Evolutionary conservation across 1,140 invertebrate genomes (phyloP).

Genomic region (Orius insidiosus): DNA sequence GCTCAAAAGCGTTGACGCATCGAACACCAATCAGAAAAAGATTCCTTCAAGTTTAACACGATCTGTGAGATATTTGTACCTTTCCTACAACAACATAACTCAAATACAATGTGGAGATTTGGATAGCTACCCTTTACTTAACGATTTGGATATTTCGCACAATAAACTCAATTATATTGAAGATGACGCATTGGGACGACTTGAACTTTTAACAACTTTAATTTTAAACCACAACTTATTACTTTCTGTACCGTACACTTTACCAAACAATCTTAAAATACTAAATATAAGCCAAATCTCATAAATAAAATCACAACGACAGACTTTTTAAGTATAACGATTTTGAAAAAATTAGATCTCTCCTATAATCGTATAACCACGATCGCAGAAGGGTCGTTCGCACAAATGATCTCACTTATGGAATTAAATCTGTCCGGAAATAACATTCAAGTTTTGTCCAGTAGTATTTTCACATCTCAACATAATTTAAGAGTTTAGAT

Average conservation of each 20-base stretch:
- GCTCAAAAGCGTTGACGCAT: constrained; percentile 64
- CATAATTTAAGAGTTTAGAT: constrained; percentile 41
- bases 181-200: constrained; percentile 66
- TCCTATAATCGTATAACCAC: constrained; percentile 45
- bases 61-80: constrained; percentile 58
- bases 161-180: constrained; percentile 61
- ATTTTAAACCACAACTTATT: constrained; percentile 63
- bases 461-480: constrained; percentile 46
- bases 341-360: constrained; percentile 49
- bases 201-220: constrained; percentile 59
- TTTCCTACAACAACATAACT: constrained; percentile 57
- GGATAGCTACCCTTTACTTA: constrained; percentile 71
- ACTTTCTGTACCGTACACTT: constrained; percentile 40
- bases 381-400: constrained; percentile 46
- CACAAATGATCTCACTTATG: constrained; percentile 41
- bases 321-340: constrained; percentile 49
- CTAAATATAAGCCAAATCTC: constrained; percentile 47
- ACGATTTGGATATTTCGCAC: constrained; percentile 59
- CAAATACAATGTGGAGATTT: constrained; percentile 66
- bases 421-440: constrained; percentile 62
- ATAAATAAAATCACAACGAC: constrained; percentile 42
- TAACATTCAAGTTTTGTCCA: constrained; percentile 44
- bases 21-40: constrained; percentile 54
- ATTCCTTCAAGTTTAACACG: constrained; percentile 70
- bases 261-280: constrained; percentile 40